These are phyloP conservation scores for Syncerus caffer DNA, from an alignment of 2,797 vertebrate genomes.

Conservation along the genomic window DNA sequence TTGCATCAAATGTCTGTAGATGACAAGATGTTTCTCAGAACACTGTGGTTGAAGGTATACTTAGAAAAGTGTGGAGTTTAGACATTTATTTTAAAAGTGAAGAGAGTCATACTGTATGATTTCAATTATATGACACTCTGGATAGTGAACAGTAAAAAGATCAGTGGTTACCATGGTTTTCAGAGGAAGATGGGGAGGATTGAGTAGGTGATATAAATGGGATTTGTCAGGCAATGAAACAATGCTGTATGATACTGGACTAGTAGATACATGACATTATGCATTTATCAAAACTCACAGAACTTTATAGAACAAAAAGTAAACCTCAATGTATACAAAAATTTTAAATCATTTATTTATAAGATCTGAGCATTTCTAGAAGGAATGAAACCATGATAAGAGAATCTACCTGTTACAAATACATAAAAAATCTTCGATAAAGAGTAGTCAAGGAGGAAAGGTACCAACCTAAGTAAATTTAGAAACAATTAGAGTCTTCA, in stretches of 20 bases:
- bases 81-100: background rate
- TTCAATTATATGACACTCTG: background rate
- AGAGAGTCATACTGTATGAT: background rate
- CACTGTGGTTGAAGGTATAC: background rate
- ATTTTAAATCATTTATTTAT: background rate
- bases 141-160: background rate
- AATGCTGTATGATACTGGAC: background rate
- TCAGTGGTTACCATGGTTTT: background rate
- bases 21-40: background rate
- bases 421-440: background rate
- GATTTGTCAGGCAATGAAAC: background rate
- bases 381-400: background rate
- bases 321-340: background rate
- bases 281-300: background rate
- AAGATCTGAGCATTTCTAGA: background rate
- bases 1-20: background rate
- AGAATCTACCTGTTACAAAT: background rate
- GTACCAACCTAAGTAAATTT: background rate
- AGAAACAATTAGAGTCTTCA: background rate
- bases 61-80: background rate
- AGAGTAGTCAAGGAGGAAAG: background rate
- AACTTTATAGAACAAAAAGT: background rate
- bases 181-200: fast-evolving
- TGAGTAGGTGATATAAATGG: background rate
- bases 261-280: background rate